These are phyloP conservation scores for Calycopis cecrops DNA, from an alignment of 1,140 invertebrate species.

Conservation along the genomic window DNA sequence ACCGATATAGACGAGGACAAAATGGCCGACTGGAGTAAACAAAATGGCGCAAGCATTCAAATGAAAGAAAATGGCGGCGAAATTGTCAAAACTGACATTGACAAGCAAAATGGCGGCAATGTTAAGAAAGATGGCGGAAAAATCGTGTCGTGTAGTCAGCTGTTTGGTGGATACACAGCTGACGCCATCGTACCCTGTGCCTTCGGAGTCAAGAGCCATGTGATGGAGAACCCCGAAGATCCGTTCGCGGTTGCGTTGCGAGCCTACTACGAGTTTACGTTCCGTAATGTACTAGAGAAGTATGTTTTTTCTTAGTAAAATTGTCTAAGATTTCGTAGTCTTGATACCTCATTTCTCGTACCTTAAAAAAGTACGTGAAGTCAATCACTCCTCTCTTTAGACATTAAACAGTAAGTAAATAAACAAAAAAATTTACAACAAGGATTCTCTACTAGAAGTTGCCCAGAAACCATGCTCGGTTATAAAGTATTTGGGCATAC, in stretches of 20 bases:
- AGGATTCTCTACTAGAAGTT: no score
- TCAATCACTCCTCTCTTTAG: no score
- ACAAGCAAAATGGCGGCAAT: conserved; percentile 11
- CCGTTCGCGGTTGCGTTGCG: conserved; percentile 58
- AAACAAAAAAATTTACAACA: no score
- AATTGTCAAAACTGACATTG: background rate
- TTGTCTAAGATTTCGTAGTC: no score
- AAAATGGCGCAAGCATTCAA: conserved; percentile 1
- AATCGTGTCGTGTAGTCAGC: conserved; percentile 44
- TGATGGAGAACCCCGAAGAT: conserved; percentile 56
- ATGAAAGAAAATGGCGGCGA: background rate
- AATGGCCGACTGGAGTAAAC: background rate
- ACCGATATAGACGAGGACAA: conserved; percentile 10
- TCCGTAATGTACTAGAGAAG: conserved; percentile 64
- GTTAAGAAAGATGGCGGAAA: conserved; percentile 1
- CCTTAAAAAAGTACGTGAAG: no score
- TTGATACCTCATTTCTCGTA: no score
- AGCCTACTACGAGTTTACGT: conserved; percentile 57
- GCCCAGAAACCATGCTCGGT: no score
- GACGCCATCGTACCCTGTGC: conserved; percentile 66
- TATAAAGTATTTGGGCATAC: no score
- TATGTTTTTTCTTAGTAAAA: conserved; percentile 31
- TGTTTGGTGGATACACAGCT: conserved; percentile 58
- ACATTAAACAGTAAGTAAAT: no score
- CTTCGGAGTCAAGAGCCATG: conserved; percentile 58